These are phyloP conservation scores for Sebastes diploproa DNA, from an alignment of 2,797 vertebrate species.

Conservation along the genomic window DNA sequence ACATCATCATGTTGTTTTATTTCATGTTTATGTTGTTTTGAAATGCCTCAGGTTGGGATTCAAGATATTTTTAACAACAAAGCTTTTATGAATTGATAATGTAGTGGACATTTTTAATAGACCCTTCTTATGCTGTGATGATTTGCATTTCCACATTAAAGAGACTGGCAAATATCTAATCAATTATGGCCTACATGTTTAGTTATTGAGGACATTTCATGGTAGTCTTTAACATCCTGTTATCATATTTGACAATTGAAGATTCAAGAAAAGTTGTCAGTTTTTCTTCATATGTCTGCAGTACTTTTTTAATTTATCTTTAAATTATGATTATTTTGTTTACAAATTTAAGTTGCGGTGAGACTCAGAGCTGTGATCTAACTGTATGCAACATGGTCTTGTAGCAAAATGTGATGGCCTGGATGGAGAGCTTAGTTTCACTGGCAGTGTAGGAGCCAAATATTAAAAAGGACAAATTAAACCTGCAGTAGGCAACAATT, in stretches of 20 bases:
- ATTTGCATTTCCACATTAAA: conserved; percentile 64
- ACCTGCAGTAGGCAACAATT: no score
- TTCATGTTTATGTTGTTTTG: conserved; percentile 37
- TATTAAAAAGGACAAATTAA: no score
- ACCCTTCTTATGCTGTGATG: conserved; percentile 65
- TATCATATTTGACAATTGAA: no score
- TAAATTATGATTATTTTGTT: no score
- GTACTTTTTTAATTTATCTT: background rate
- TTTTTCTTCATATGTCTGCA: no score
- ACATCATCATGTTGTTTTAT: conserved; percentile 30
- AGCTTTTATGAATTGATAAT: conserved; percentile 30
- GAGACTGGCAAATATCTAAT: conserved; percentile 27
- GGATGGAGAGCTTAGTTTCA: no score
- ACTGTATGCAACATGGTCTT: background rate
- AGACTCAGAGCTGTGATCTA: background rate
- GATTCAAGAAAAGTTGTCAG: no score
- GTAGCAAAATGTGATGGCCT: background rate
- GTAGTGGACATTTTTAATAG: conserved; percentile 22
- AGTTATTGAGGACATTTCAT: background rate
- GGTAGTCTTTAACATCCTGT: background rate
- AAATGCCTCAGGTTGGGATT: conserved; percentile 38
- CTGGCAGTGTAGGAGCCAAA: no score
- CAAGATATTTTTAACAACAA: conserved; percentile 36
- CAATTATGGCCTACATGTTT: background rate
- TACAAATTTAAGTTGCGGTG: background rate